Percentiles rank a stretch among this genome's conserved stretches.
Evolutionary conservation across 2,888 invertebrate genomes (phyloP).

Genomic region (Tipula confusa): DNA sequence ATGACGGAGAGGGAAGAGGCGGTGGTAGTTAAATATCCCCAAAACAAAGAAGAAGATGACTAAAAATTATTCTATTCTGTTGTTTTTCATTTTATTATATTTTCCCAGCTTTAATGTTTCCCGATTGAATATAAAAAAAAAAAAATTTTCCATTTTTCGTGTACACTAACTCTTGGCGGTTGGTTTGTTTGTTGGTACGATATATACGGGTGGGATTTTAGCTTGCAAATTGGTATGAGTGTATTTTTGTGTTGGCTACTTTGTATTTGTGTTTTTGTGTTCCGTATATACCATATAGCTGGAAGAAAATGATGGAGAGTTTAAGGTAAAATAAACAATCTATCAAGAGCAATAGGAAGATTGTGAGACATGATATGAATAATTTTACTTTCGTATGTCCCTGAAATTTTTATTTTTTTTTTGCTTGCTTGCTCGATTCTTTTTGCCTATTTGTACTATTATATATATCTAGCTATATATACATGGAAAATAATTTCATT

Average conservation of each 20-base stretch:
- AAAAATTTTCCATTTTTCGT: constrained; percentile 1
- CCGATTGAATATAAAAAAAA: constrained; percentile 25
- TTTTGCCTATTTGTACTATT: too few species aligned
- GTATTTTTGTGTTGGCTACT: not conserved
- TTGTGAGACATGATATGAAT: constrained; percentile 3
- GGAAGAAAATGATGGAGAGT: not conserved
- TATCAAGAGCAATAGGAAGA: constrained; percentile 17
- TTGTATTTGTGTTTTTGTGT: not conserved
- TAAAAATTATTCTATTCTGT: not conserved
- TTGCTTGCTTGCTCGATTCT: not conserved
- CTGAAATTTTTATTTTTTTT: constrained; percentile 17
- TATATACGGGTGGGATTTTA: too few species aligned
- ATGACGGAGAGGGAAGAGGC: too few species aligned
- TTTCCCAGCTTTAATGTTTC: constrained; percentile 9
- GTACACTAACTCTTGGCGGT: not conserved
- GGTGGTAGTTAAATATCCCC: not conserved
- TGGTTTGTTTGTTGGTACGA: not conserved
- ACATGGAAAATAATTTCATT: not conserved
- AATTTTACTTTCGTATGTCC: constrained; percentile 3
- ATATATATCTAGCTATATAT: too few species aligned
- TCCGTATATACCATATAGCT: not conserved
- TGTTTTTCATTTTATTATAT: not conserved
- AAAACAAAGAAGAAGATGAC: not conserved
- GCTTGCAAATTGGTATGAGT: not conserved
- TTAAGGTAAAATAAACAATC: constrained; percentile 9